Base-by-base conservation (phyloP, 2,113 vertebrate species). In the Romanogobio albipinnatus region DNA sequence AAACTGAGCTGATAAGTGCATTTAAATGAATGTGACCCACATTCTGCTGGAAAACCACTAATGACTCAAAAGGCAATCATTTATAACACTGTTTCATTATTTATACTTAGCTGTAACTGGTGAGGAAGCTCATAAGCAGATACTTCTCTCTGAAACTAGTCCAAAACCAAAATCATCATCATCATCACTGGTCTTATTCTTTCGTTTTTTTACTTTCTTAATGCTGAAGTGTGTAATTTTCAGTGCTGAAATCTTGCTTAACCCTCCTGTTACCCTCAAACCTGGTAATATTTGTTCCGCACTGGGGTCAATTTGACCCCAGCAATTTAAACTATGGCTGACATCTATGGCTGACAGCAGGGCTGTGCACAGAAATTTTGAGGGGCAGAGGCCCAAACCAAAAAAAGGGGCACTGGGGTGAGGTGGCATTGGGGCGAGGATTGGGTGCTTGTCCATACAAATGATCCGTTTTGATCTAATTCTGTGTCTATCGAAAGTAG, bases 71-170 rank as follows among this genome's bases (percentile, higher is more conserved):
- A 89, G 86, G 91, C 90, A 93, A 93, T 92, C 92, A 93, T 94
- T 93, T 92, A 94, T 91, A 91, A 87, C 78, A 87, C 89, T 74
- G 82, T 89, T 92, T 92, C 91, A 94, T 94, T 93, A 94, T 94
- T 94, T 91, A 94, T 92, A 92, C 94, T 94, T 92, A 93, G 87
- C 89, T 88, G 90, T 90, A 43, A 33, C 64, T 86, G 87, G 15
- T 74, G 8, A 68, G 62, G 81, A 84, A 76, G 13, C 15, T 71
- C 22, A 39, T 62, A 58, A 49, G 70, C n/a, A 7, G 22, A 71
- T n/a, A 47, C 24, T 45, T 5, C 53, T n/a, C 19, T 68, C 17
- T 75, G 0, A 80, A 77, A 47, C 43, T 8, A 26, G 62, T 24
- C 11, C 62, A 71, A 26, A 86, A 33, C 22, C n/a, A 47, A 36